Evolutionary conservation across 2,113 vertebrate species (phyloP).

Genomic region (Brevimyrus niger): DNA sequence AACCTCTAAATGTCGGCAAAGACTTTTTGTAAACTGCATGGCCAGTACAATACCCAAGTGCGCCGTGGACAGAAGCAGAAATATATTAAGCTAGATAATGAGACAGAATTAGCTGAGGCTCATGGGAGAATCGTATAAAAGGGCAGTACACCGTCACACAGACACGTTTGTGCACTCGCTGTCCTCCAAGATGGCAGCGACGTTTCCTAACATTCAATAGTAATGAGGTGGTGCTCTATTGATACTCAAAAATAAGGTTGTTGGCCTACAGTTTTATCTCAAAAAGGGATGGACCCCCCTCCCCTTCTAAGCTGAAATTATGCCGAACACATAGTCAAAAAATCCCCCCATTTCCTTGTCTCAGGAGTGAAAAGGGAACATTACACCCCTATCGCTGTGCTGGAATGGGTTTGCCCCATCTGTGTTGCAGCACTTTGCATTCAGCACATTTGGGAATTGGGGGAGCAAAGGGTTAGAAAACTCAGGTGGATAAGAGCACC

Average conservation of each 20-base stretch:
- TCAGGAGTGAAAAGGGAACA: not conserved
- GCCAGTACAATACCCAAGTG: not conserved
- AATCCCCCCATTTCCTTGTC: not conserved
- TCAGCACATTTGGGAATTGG: not conserved
- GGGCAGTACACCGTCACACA: not conserved
- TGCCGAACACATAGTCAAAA: not conserved
- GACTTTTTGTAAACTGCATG: not conserved
- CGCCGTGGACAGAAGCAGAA: not conserved
- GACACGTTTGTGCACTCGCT: not conserved
- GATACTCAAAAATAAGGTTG: not conserved
- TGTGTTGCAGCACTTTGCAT: not conserved
- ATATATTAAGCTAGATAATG: not conserved
- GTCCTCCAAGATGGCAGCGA: not conserved
- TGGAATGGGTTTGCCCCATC: not conserved
- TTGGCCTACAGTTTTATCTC: not conserved
- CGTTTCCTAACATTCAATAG: not conserved
- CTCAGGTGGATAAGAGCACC: not conserved
- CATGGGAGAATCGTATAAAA: not conserved
- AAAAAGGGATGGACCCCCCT: not conserved
- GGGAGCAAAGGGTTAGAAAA: not conserved
- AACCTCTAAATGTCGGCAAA: not conserved
- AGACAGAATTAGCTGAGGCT: not conserved
- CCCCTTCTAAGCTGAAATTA: not conserved
- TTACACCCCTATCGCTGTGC: not conserved
- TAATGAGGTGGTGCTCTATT: not conserved